A percentile compares a stretch with the other conserved stretches of the same genome.
Conservation (phyloP, 2,797 vertebrate species). For the Salarias fasciatus region DNA sequence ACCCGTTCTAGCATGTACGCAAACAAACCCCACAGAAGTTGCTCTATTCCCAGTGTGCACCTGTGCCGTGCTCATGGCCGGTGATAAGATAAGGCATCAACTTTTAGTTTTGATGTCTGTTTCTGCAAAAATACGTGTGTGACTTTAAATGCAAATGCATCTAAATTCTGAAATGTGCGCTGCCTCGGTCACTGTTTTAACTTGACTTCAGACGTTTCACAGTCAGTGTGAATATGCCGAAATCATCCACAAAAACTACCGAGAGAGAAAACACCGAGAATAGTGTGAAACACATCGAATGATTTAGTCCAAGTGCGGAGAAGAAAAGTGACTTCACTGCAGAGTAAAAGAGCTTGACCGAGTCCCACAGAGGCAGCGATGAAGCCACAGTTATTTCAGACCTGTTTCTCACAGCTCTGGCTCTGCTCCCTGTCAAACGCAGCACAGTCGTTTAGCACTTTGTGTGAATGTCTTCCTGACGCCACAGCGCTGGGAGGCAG, state of each 20-base stretch:
- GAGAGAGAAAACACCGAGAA: background rate
- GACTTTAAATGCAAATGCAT: background rate
- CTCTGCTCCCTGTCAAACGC: slow-evolving; percentile 5
- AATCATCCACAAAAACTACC: background rate
- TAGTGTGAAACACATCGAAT: background rate
- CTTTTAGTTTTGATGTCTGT: no score
- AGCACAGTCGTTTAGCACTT: background rate
- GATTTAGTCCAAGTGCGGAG: background rate
- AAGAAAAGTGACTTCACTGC: background rate
- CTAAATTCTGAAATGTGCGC: background rate
- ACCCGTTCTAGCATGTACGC: slow-evolving; percentile 34
- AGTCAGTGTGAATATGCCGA: slow-evolving; percentile 3
- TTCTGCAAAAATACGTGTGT: background rate
- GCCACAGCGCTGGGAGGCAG: slow-evolving; percentile 12
- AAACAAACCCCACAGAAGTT: slow-evolving; percentile 49
- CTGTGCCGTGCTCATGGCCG: slow-evolving; percentile 31
- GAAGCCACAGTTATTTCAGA: slow-evolving; percentile 16
- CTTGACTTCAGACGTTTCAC: slow-evolving; percentile 14
- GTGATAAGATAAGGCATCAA: slow-evolving; percentile 1
- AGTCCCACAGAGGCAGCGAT: slow-evolving; percentile 6
- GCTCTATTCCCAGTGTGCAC: slow-evolving; percentile 48
- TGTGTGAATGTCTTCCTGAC: slow-evolving; percentile 7
- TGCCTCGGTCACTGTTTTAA: background rate
- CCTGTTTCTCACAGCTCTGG: slow-evolving; percentile 11
- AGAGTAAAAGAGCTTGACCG: background rate